A percentile compares a stretch with the other conserved stretches of the same genome.
These are phyloP conservation scores for Poecilia picta DNA, from an alignment of 2,797 vertebrate genomes.

Conservation along the genomic window DNA sequence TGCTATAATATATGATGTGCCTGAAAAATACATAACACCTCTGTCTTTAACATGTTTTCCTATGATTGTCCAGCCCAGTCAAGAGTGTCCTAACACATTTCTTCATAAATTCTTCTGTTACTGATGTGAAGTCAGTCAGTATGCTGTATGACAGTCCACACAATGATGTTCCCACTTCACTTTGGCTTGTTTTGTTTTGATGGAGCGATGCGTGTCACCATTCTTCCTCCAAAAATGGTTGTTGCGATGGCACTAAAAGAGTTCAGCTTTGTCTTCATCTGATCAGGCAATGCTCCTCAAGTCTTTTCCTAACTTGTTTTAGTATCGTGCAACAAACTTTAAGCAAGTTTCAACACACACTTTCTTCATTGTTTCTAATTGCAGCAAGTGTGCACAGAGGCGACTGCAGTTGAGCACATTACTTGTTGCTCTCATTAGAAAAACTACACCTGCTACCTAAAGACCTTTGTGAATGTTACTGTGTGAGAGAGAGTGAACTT, in stretches of 20 bases:
- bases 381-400: background rate
- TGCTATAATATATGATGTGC: background rate
- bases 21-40: background rate
- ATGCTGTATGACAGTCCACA: background rate
- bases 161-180: background rate
- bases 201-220: background rate
- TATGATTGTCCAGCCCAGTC: background rate
- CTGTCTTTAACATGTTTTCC: background rate
- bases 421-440: background rate
- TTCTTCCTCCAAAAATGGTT: background rate
- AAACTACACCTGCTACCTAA: background rate
- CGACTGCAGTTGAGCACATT: background rate
- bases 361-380: background rate
- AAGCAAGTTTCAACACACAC: background rate
- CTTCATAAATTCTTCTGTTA: background rate
- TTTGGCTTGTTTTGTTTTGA: background rate
- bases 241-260: background rate
- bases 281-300: background rate
- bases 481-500: background rate
- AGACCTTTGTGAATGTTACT: background rate
- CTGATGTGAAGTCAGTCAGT: background rate
- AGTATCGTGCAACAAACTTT: background rate
- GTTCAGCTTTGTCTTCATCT: background rate
- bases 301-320: background rate
- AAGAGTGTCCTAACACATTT: background rate